phyloP scores from a whole-genome alignment of 2,888 invertebrate genomes.

The Zaprionus obscuricornis region DNA sequence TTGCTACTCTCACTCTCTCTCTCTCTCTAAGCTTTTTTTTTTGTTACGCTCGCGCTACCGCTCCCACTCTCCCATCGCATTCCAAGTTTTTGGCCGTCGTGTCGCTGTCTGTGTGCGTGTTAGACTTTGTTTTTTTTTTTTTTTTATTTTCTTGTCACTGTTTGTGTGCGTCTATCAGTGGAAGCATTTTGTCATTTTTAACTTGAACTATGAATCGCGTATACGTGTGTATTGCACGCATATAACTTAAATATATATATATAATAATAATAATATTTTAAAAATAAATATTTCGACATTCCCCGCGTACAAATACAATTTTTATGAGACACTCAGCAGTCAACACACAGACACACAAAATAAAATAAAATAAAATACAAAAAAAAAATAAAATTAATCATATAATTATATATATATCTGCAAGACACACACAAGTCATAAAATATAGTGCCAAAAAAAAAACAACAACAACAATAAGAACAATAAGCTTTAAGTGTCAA shows the following conservation, averaged over 20 bases:
- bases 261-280: too few relatives aligned
- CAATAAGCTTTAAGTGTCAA: conserved; percentile 64
- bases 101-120: conserved; percentile 11
- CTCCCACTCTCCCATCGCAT: too few relatives aligned
- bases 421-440: not conserved
- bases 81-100: too few relatives aligned
- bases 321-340: conserved; percentile 44
- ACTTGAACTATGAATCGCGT: conserved; percentile 67
- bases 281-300: conserved; percentile 76
- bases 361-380: too few relatives aligned
- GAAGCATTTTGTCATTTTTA: conserved; percentile 52
- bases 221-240: conserved; percentile 25
- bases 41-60: conserved; percentile 6
- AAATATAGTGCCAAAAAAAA: conserved; percentile 36
- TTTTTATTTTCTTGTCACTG: not conserved
- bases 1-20: conserved; percentile 23
- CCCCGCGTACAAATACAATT: conserved; percentile 47
- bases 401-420: not conserved
- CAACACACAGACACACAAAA: conserved; percentile 28
- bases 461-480: conserved; percentile 18
- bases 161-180: conserved; percentile 29
- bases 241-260: conserved; percentile 38
- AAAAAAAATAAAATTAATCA: conserved; percentile 18
- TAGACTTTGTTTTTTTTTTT: conserved; percentile 15
- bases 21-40: conserved; percentile 5